Conservation (phyloP, 1,140 invertebrate genomes). For the Diprion similis region DNA sequence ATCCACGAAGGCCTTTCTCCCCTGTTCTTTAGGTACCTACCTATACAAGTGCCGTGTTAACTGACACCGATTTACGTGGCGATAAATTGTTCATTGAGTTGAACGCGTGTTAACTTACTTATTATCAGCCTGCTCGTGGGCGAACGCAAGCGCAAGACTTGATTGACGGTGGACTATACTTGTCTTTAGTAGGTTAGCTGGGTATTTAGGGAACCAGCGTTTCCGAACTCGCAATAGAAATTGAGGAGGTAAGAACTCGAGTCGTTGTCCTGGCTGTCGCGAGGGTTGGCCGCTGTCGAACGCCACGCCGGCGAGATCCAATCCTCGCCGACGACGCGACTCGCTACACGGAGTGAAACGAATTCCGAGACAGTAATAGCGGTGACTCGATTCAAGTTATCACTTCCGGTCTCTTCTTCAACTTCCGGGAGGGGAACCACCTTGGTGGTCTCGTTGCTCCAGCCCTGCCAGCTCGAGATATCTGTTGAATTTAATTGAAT, state of each 20-base stretch:
- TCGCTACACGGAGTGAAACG: not conserved
- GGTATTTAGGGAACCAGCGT: not conserved
- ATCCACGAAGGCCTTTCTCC: too few relatives aligned
- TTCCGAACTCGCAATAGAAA: not conserved
- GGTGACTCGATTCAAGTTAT: conserved; percentile 2
- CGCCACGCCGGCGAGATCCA: not conserved
- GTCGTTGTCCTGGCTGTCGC: not conserved
- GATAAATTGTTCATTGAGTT: not conserved
- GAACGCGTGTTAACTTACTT: not conserved
- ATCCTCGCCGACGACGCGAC: not conserved
- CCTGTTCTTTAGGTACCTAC: not conserved
- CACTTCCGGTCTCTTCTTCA: not conserved
- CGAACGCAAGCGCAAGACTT: not conserved
- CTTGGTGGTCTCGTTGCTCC: not conserved
- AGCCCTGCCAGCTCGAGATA: not conserved
- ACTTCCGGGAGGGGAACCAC: conserved; percentile 3
- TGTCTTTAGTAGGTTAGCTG: not conserved
- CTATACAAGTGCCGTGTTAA: not conserved
- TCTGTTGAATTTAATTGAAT: not conserved
- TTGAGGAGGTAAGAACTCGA: not conserved
- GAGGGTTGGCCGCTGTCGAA: too few relatives aligned
- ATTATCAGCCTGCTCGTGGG: not conserved
- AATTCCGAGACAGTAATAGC: conserved; percentile 7
- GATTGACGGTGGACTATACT: not conserved
- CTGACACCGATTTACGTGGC: not conserved